Conservation (phyloP, 2,797 vertebrate genomes). For the Coluber constrictor region DNA sequence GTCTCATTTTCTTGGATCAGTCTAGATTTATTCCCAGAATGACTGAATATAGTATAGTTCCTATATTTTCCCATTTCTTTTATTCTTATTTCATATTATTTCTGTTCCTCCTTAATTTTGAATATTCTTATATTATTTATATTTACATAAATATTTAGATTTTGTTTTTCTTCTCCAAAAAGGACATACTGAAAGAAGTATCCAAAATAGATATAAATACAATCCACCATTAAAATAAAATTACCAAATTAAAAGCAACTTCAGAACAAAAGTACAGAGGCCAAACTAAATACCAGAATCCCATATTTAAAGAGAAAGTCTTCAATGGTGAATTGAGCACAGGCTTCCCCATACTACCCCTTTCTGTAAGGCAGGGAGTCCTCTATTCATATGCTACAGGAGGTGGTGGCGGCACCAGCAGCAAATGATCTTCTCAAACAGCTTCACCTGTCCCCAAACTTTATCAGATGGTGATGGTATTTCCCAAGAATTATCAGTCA, state of each 20-base stretch:
- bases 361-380: background rate
- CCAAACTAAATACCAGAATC: background rate
- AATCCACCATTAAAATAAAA: background rate
- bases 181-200: background rate
- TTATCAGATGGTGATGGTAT: background rate
- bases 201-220: background rate
- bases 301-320: background rate
- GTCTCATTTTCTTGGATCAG: conserved; percentile 59
- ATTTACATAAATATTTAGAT: background rate
- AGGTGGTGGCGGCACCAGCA: background rate
- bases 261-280: background rate
- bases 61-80: conserved; percentile 44
- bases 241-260: background rate
- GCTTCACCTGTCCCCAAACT: background rate
- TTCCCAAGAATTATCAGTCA: background rate
- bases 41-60: conserved; percentile 47
- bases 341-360: background rate
- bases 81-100: conserved; percentile 41
- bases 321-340: background rate
- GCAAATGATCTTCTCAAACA: too few relatives aligned
- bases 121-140: background rate
- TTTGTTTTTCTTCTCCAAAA: background rate
- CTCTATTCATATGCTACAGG: background rate
- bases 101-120: conserved; percentile 2
- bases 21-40: conserved; percentile 58